Percentiles rank a stretch among this genome's conserved stretches.
Evolutionary conservation across 2,888 invertebrate genomes (phyloP).

Genomic region (Melinaea marsaeus): DNA sequence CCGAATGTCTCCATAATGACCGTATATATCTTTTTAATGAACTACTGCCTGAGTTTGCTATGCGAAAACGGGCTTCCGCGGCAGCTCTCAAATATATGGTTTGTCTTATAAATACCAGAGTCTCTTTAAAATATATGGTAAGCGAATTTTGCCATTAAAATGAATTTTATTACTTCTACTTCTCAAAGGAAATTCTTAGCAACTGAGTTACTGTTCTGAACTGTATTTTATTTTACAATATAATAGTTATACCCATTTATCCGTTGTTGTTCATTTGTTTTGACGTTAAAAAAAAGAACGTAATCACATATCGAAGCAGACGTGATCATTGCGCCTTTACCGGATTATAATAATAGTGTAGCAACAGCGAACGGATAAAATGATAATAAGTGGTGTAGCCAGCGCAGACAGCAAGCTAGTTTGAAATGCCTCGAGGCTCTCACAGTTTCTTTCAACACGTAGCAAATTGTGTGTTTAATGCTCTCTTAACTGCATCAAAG

Average conservation of each 20-base stretch:
- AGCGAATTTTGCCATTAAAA: slow-evolving; percentile 56
- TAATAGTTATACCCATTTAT: not conserved
- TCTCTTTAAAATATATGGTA: slow-evolving; percentile 45
- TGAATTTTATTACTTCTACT: slow-evolving; percentile 37
- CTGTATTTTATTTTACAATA: not conserved
- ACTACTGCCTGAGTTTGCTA: slow-evolving; percentile 59
- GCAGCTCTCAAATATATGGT: slow-evolving; percentile 56
- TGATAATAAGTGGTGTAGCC: slow-evolving; percentile 61
- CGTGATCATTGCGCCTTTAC: slow-evolving; percentile 68
- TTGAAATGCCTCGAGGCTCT: slow-evolving; percentile 62
- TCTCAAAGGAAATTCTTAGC: slow-evolving; percentile 21
- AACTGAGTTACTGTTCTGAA: slow-evolving; percentile 9
- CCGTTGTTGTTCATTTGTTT: slow-evolving; percentile 1
- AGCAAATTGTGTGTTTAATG: slow-evolving; percentile 70
- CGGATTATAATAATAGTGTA: slow-evolving; percentile 71
- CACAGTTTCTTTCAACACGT: slow-evolving; percentile 73
- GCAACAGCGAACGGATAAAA: slow-evolving; percentile 60
- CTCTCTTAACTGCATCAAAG: slow-evolving; percentile 62
- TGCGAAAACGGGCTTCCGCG: slow-evolving; percentile 54
- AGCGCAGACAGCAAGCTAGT: slow-evolving; percentile 55
- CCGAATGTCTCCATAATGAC: slow-evolving; percentile 64
- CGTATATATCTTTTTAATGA: slow-evolving; percentile 73
- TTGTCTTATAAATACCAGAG: slow-evolving; percentile 47
- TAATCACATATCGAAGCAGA: slow-evolving; percentile 59
- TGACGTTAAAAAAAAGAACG: slow-evolving; percentile 47